Evolutionary conservation across 2,797 vertebrate species (phyloP).

Genomic region (Artibeus jamaicensis): DNA sequence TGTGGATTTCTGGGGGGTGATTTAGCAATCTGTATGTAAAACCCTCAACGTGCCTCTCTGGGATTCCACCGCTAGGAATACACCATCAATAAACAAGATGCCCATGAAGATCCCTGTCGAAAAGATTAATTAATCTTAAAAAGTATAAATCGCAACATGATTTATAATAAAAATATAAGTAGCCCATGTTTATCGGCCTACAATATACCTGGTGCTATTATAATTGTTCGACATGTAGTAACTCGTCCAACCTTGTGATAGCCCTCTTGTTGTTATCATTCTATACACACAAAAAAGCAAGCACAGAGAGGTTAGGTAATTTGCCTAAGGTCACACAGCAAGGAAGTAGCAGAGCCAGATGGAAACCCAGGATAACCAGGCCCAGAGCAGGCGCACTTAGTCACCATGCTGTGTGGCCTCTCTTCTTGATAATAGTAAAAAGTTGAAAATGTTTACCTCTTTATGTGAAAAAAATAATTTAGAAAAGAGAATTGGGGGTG

Average conservation of each 20-base stretch:
- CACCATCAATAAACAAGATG: background rate
- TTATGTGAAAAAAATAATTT: background rate
- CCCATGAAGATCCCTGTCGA: background rate
- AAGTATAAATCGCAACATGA: background rate
- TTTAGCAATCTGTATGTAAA: background rate
- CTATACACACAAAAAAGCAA: background rate
- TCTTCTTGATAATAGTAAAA: background rate
- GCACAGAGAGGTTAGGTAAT: background rate
- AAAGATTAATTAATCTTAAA: background rate
- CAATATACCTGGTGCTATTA: background rate
- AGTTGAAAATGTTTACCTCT: background rate
- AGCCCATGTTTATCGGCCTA: background rate
- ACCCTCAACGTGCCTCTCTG: background rate
- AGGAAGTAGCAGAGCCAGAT: background rate
- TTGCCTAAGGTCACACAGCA: background rate
- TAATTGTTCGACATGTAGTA: background rate
- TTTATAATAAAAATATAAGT: background rate
- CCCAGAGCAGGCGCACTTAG: accelerated
- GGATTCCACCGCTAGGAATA: background rate
- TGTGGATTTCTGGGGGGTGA: background rate
- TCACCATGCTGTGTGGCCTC: background rate
- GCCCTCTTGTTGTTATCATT: background rate
- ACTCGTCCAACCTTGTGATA: background rate
- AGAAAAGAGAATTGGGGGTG: background rate
- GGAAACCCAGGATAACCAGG: background rate